Percentiles rank a stretch among this genome's conserved stretches.
Evolutionary conservation across 2,113 vertebrate species (phyloP).

Genomic region (Mus musculus): DNA sequence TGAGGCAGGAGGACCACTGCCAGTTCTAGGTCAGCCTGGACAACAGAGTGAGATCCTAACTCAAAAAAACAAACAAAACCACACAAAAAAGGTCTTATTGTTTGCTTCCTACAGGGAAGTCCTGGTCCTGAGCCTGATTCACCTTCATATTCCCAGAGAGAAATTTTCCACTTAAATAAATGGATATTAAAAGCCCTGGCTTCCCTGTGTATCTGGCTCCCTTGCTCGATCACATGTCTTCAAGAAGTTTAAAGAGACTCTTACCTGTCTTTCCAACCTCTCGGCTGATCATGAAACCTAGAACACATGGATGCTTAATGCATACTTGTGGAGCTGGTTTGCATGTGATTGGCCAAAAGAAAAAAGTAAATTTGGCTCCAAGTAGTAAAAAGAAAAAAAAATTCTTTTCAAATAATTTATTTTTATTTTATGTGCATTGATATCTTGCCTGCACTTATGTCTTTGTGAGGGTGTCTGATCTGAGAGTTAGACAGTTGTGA

Average conservation of each 20-base stretch:
- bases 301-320: neutral
- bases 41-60: neutral
- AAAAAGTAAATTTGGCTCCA: neutral
- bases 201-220: neutral
- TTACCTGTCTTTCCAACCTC: neutral
- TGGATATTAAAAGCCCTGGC: neutral
- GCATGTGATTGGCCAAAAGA: neutral
- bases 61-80: neutral
- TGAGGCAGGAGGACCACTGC: neutral
- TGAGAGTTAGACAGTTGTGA: too few species aligned
- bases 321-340: slow-evolving; percentile 8
- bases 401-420: neutral
- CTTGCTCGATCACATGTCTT: neutral
- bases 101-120: neutral
- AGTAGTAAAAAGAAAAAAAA: slow-evolving; percentile 10
- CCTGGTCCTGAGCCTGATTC: neutral
- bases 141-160: neutral
- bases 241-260: neutral
- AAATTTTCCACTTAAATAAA: slow-evolving; percentile 1
- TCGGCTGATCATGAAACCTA: neutral
- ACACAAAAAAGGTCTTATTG: neutral
- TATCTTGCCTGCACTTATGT: too few species aligned
- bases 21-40: neutral
- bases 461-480: too few species aligned
- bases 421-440: too few species aligned